Percentiles rank a stretch among this genome's conserved stretches.
Evolutionary conservation across 1,140 invertebrate species (phyloP).

Genomic region (Streblospio benedicti): DNA sequence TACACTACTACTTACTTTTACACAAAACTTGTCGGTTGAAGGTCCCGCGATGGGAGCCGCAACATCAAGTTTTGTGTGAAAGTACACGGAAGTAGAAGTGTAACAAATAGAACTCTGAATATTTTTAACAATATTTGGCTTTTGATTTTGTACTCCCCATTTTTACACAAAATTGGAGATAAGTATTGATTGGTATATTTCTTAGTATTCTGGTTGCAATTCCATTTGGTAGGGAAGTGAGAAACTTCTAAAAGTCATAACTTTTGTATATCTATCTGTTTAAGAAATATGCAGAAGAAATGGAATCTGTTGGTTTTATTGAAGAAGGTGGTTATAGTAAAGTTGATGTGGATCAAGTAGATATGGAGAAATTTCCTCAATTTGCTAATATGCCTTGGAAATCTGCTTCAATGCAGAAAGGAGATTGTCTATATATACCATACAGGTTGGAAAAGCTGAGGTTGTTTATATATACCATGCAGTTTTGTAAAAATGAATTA

Average conservation of each 20-base stretch:
- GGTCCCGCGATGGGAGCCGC: too few relatives aligned
- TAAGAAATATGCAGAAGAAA: slow-evolving; percentile 11
- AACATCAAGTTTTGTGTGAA: too few relatives aligned
- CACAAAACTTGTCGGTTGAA: too few relatives aligned
- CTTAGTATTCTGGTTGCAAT: too few relatives aligned
- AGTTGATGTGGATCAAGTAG: slow-evolving; percentile 8
- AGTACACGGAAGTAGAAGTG: too few relatives aligned
- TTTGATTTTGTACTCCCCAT: background rate
- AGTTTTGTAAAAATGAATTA: too few relatives aligned
- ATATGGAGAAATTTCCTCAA: slow-evolving; percentile 6
- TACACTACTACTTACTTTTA: background rate
- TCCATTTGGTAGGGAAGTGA: too few relatives aligned
- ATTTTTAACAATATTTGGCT: background rate
- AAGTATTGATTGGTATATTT: background rate
- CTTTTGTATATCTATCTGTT: background rate
- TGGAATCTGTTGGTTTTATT: background rate
- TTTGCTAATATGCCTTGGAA: slow-evolving; percentile 6
- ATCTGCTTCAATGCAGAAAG: slow-evolving; percentile 1
- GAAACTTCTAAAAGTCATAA: background rate
- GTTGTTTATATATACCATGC: too few relatives aligned
- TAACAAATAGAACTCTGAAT: too few relatives aligned
- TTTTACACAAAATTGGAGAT: background rate
- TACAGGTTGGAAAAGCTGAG: too few relatives aligned
- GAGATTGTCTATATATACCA: slow-evolving; percentile 15
- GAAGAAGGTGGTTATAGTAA: slow-evolving; percentile 2